phyloP scores from a whole-genome alignment of 2,797 vertebrate species.

The Peromyscus aztecus region DNA sequence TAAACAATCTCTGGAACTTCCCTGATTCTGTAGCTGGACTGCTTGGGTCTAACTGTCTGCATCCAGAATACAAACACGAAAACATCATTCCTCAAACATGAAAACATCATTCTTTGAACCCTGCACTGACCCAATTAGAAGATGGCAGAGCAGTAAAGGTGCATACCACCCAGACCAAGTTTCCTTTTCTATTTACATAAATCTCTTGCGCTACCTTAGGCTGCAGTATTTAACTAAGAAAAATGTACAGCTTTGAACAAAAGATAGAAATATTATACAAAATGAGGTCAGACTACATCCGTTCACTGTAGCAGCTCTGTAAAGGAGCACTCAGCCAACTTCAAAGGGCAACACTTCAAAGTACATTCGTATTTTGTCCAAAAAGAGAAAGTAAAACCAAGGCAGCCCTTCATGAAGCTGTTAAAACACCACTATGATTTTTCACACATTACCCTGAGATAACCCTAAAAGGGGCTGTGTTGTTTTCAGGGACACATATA shows the following conservation, averaged over 20 bases:
- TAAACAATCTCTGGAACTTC: neutral
- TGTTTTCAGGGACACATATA: neutral
- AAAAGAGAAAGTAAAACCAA: slow-evolving; percentile 31
- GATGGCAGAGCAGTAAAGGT: neutral
- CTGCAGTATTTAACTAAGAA: slow-evolving; percentile 30
- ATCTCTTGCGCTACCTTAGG: neutral
- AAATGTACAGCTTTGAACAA: neutral
- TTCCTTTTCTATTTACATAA: neutral
- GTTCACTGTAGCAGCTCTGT: neutral
- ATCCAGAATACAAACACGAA: neutral
- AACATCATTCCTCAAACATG: neutral
- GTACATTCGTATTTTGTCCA: slow-evolving; percentile 39
- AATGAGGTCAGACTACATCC: neutral
- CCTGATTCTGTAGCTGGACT: neutral
- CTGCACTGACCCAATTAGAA: neutral
- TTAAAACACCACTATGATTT: slow-evolving; percentile 6
- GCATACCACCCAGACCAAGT: neutral
- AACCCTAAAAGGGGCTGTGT: slow-evolving; percentile 15
- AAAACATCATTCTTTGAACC: neutral
- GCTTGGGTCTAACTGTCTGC: neutral
- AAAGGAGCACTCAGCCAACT: neutral
- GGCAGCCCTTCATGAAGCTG: neutral
- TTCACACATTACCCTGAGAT: neutral
- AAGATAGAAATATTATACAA: neutral
- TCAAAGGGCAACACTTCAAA: neutral